phyloP scores from a whole-genome alignment of 53 echinoderm and acorn worm species.

The Arbacia lixula region DNA sequence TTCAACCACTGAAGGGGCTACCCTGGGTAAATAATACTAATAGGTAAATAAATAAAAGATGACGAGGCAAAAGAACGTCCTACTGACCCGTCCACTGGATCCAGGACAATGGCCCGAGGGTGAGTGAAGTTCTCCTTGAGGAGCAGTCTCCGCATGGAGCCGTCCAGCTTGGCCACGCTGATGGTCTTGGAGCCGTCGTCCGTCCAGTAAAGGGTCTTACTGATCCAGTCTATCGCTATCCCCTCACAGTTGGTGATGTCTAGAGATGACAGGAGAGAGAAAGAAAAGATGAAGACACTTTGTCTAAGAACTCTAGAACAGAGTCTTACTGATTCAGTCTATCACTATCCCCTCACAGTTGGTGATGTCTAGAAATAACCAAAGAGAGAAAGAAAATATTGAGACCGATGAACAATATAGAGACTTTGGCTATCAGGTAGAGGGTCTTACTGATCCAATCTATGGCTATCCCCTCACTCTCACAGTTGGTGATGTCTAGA shows the following conservation, averaged over 20 bases:
- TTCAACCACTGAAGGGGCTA: too few relatives aligned
- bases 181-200: slow-evolving; percentile 90
- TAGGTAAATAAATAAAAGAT: background rate
- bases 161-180: slow-evolving; percentile 74
- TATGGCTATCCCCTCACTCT: slow-evolving; percentile 97
- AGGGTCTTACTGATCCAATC: slow-evolving; percentile 95
- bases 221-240: slow-evolving; percentile 96
- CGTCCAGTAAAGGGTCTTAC: slow-evolving; percentile 97
- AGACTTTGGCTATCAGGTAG: slow-evolving; percentile 95
- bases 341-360: background rate
- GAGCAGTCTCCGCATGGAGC: slow-evolving; percentile 61
- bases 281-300: too few relatives aligned
- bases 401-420: slow-evolving; percentile 75
- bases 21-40: too few relatives aligned
- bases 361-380: background rate
- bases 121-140: slow-evolving; percentile 77
- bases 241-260: slow-evolving; percentile 94
- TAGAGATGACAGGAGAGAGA: slow-evolving; percentile 25
- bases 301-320: background rate
- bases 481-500: slow-evolving; percentile 87
- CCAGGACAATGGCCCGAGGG: slow-evolving; percentile 90
- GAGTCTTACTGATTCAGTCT: background rate
- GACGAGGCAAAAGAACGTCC: background rate
- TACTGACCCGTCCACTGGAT: slow-evolving; percentile 83
- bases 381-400: background rate